Conservation (phyloP, 1,140 invertebrate species). For the Diorhabda sublineata region DNA sequence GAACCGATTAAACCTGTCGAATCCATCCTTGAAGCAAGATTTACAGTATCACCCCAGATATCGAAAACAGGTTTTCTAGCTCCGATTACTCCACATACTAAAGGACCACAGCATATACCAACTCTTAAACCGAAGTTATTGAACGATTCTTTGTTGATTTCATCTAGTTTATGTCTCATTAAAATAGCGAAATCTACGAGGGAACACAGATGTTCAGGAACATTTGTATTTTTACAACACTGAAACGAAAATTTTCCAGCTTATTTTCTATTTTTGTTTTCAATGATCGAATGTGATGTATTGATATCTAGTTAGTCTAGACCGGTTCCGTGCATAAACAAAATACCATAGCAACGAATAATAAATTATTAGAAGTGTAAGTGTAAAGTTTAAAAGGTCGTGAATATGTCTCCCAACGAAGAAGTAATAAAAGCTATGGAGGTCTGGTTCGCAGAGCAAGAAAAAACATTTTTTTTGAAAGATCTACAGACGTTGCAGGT, state of each 20-base stretch:
- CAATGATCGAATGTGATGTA: too few relatives aligned
- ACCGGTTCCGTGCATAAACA: too few relatives aligned
- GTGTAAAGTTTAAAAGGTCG: too few relatives aligned
- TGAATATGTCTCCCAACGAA: too few relatives aligned
- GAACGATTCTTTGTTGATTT: conserved; percentile 94
- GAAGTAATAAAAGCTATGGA: too few relatives aligned
- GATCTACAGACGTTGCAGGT: too few relatives aligned
- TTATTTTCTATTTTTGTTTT: too few relatives aligned
- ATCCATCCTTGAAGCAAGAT: conserved; percentile 92
- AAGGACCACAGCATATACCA: conserved; percentile 85
- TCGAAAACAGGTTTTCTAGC: conserved; percentile 97
- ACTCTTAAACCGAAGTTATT: conserved; percentile 95
- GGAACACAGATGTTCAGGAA: conserved; percentile 76
- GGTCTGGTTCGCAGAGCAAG: too few relatives aligned
- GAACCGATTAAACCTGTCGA: conserved; percentile 81
- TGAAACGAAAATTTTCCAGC: conserved; percentile 32
- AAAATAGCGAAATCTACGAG: conserved; percentile 92
- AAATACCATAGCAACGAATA: too few relatives aligned
- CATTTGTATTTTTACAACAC: conserved; percentile 52
- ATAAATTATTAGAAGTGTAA: too few relatives aligned
- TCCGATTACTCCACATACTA: conserved; percentile 96
- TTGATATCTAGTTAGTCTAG: too few relatives aligned
- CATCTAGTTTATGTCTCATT: conserved; percentile 82
- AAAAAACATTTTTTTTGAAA: too few relatives aligned
- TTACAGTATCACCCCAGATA: conserved; percentile 94